Conservation (phyloP, 92 coral and sea anemone species). For the Zoanthus gigantus region DNA sequence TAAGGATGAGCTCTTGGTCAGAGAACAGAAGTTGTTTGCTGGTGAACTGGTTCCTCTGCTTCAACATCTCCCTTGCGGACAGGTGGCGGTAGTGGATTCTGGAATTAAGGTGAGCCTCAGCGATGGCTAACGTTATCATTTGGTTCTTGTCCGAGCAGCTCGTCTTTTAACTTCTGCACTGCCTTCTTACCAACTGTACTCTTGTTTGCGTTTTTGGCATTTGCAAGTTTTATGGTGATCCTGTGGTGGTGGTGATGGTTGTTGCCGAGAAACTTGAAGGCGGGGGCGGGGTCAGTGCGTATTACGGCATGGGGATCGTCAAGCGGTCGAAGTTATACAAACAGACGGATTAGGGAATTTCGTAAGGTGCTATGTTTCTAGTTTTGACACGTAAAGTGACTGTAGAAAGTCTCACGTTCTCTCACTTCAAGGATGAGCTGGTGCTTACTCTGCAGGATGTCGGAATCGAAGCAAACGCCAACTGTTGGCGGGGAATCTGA, state of each 20-base stretch:
- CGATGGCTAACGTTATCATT: not conserved
- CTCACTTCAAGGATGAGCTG: constrained; percentile 35
- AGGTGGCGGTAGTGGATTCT: constrained; percentile 45
- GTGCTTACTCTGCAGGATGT: constrained; percentile 9
- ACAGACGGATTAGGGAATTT: too few relatives aligned
- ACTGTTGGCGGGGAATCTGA: constrained; percentile 36
- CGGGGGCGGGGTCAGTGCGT: not conserved
- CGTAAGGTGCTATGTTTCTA: too few relatives aligned
- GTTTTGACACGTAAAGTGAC: constrained; percentile 20
- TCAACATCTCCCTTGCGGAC: constrained; percentile 53
- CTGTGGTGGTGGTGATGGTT: too few relatives aligned
- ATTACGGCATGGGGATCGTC: too few relatives aligned
- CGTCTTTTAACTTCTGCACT: constrained; percentile 16
- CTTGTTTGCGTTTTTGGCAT: constrained; percentile 22
- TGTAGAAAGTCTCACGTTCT: constrained; percentile 26
- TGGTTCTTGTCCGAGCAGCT: constrained; percentile 39
- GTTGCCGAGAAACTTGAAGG: too few relatives aligned
- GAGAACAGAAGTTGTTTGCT: constrained; percentile 41
- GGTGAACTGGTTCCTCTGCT: constrained; percentile 52
- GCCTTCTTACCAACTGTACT: constrained; percentile 42
- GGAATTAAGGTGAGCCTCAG: constrained; percentile 49
- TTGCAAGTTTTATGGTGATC: too few relatives aligned
- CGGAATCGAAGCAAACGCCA: constrained; percentile 39
- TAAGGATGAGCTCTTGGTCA: constrained; percentile 28
- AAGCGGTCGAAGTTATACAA: too few relatives aligned